phyloP scores from a whole-genome alignment of 2,888 invertebrate species.

The Ectemnius continuus region DNA sequence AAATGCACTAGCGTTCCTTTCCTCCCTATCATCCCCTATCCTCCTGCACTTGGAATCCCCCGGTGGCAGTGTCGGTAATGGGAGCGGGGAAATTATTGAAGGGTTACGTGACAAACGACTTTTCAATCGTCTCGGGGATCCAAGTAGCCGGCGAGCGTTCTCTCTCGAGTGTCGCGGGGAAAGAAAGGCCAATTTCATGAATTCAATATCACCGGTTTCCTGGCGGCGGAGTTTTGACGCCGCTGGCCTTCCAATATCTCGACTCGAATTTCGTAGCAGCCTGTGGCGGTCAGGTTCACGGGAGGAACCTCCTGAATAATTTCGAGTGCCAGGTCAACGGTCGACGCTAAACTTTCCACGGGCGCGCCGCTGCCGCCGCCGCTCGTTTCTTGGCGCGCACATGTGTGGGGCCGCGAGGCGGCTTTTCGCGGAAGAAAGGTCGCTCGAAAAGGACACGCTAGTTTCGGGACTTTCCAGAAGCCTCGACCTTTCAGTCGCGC shows the following conservation, averaged over 20 bases:
- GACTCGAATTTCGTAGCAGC: slow-evolving; percentile 3
- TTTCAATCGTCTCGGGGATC: not conserved
- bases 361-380: not conserved
- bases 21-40: too few species aligned
- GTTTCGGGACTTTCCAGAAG: slow-evolving; percentile 37
- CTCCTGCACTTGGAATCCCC: too few species aligned
- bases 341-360: slow-evolving; percentile 37
- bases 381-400: slow-evolving; percentile 37
- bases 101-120: not conserved
- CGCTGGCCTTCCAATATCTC: slow-evolving; percentile 34
- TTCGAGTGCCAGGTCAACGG: slow-evolving; percentile 43
- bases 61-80: too few species aligned
- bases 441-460: slow-evolving; percentile 41
- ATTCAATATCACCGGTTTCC: slow-evolving; percentile 39
- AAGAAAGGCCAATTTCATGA: slow-evolving; percentile 32
- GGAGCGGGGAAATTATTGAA: not conserved
- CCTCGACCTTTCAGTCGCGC: slow-evolving; percentile 33
- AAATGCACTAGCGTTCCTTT: too few species aligned
- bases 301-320: slow-evolving; percentile 49
- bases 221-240: slow-evolving; percentile 22
- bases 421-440: slow-evolving; percentile 52
- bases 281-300: not conserved
- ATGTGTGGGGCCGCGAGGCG: slow-evolving; percentile 11
- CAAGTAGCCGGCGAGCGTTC: not conserved
- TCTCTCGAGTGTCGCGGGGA: not conserved